Base-by-base conservation (phyloP, 1,140 invertebrate genomes). In the Zelostemma sp. region DNA sequence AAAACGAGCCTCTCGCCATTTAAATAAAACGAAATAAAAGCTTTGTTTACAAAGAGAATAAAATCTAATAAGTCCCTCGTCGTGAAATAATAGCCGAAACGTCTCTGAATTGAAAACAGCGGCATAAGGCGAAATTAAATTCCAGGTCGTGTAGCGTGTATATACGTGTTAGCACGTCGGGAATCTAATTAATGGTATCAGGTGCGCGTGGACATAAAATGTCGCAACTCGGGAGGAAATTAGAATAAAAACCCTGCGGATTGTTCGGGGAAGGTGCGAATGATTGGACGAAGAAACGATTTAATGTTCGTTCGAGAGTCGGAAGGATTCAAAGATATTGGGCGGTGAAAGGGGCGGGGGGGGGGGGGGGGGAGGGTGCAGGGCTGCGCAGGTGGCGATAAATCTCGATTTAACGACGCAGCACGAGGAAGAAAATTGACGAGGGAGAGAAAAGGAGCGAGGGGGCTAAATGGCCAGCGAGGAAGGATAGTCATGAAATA, bases 371-470 rank as follows among this genome's bases (percentile, higher is more conserved):
- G 19, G 58, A n/a, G n/a, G n/a, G 40, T 16, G 40, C 43, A 17
- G 43, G 1, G 43, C 8, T 65, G 66, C 68, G 50, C 75, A 77
- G 75, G 72, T 77, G 74, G 69, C 74, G 70, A 76, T 79, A 81
- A 81, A 78, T 81, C 78, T 77, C 66, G 67, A 55, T 72, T 77
- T 78, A 78, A 81, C 76, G 75, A 79, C 73, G 73, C 72, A 56
- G 56, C 55, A 50, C 35, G 12, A 40, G 54, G 55, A 58, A 59
- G 28, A 48, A 21, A 16, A 16, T 8, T 12, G 16, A 16, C 12
- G 12, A 16, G 41, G 8, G 41, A 45, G 15, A 35, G 35, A 33
- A 6, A 6, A 17, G 25, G 8, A 38, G 31, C 31, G 46, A 54
- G 60, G 50, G 49, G 43, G 49, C 28, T 50, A 57, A 59, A 65